Percentiles rank a stretch among this genome's conserved stretches.
phyloP scores from a whole-genome alignment of 2,888 invertebrate genomes.

The Hedychridium roseum region DNA sequence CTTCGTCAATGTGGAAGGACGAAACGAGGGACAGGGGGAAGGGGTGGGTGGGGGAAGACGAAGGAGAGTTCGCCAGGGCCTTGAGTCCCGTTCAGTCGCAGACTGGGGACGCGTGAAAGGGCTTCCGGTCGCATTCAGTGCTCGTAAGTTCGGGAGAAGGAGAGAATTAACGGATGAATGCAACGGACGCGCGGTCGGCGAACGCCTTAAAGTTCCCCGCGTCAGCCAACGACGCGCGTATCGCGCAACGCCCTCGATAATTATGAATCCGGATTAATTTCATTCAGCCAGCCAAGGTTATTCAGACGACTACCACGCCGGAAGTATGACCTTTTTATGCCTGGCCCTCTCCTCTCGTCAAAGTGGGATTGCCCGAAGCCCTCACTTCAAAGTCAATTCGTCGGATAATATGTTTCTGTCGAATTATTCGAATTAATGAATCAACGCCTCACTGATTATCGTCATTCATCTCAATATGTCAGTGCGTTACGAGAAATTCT shows the following conservation, averaged over 20 bases:
- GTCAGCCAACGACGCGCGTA: slow-evolving; percentile 17
- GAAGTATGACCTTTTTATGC: too few species aligned
- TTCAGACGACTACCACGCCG: too few species aligned
- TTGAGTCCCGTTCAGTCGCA: slow-evolving; percentile 24
- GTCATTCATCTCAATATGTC: neutral
- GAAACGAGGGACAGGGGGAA: too few species aligned
- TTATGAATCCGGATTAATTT: slow-evolving; percentile 53
- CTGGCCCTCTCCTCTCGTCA: too few species aligned
- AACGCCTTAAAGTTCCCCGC: slow-evolving; percentile 10
- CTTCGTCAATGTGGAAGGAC: slow-evolving; percentile 1
- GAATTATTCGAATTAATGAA: too few species aligned
- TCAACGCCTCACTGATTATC: neutral
- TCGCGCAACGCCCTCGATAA: slow-evolving; percentile 28
- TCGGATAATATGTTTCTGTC: too few species aligned
- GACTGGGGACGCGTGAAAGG: slow-evolving; percentile 56
- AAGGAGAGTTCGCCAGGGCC: too few species aligned
- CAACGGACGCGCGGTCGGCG: slow-evolving; percentile 17
- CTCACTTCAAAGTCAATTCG: too few species aligned
- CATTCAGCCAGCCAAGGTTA: slow-evolving; percentile 31
- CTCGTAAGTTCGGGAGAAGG: slow-evolving; percentile 43
- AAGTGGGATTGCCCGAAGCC: too few species aligned
- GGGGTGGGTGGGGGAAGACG: too few species aligned
- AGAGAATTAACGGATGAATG: slow-evolving; percentile 55
- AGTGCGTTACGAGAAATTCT: neutral
- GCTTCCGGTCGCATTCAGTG: slow-evolving; percentile 54